phyloP scores from a whole-genome alignment of 2,113 vertebrate genomes.

The Tympanuchus pallidicinctus region DNA sequence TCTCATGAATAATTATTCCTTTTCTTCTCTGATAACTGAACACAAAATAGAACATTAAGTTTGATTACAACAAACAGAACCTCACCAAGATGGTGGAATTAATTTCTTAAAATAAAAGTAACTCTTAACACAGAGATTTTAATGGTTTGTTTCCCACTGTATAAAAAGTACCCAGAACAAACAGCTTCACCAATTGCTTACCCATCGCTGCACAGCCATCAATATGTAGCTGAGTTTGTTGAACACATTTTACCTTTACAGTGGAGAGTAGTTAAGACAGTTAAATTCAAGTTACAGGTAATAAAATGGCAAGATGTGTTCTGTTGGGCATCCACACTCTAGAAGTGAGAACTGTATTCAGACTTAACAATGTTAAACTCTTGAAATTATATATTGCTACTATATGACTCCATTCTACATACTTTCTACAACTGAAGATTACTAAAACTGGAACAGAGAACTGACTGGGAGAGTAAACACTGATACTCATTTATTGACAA shows the following conservation, averaged over 20 bases:
- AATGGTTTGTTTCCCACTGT: not conserved
- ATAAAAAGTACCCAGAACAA: not conserved
- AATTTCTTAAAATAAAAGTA: not conserved
- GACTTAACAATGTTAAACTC: not conserved
- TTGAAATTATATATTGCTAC: not conserved
- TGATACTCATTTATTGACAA: not conserved
- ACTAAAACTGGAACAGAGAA: not conserved
- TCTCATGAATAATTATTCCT: slow-evolving; percentile 92
- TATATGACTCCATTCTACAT: not conserved
- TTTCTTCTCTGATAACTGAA: slow-evolving; percentile 90
- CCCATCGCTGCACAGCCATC: not conserved
- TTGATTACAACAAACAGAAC: not conserved
- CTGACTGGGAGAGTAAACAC: not conserved
- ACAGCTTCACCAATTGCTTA: not conserved
- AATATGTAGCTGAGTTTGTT: not conserved
- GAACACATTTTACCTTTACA: not conserved
- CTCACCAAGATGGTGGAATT: not conserved
- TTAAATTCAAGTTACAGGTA: not conserved
- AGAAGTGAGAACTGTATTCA: not conserved
- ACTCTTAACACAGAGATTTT: not conserved
- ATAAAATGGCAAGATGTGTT: not conserved
- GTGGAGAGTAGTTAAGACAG: not conserved
- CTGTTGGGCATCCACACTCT: not conserved
- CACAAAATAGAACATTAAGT: slow-evolving; percentile 16
- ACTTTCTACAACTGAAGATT: not conserved